Evolutionary conservation across 2,113 vertebrate genomes (phyloP).

Genomic region (Rhipidura dahli): DNA sequence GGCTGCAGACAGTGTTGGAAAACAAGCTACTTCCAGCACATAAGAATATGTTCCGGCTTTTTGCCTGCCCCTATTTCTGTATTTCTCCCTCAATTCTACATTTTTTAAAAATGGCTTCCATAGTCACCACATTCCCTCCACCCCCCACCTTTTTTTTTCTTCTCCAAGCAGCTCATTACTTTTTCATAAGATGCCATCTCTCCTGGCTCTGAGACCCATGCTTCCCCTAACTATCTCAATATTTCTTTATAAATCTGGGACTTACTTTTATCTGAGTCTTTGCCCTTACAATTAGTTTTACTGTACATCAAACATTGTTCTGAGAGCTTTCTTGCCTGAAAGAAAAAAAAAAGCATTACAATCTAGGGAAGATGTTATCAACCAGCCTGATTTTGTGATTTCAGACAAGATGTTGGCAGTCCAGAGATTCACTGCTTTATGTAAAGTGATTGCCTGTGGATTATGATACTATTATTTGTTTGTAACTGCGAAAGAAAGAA

Average conservation of each 20-base stretch:
- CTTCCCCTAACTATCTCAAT: neutral
- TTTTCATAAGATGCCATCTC: conserved; percentile 14
- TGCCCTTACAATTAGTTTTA: conserved; percentile 37
- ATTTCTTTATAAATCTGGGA: neutral
- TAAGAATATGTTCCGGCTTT: neutral
- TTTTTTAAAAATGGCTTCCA: conserved; percentile 7
- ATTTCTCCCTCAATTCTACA: neutral
- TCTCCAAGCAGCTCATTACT: neutral
- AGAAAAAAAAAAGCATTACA: neutral
- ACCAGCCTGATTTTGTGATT: neutral
- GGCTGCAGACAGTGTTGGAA: neutral
- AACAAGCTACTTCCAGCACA: neutral
- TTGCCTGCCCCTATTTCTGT: neutral
- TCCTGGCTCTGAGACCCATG: neutral
- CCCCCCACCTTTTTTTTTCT: neutral
- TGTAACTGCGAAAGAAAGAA: neutral
- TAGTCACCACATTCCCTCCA: neutral
- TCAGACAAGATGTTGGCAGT: neutral
- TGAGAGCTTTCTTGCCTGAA: neutral
- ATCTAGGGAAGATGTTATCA: neutral
- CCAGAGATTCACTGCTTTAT: neutral
- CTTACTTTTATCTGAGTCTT: conserved; percentile 2
- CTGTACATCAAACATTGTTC: neutral
- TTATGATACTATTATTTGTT: neutral
- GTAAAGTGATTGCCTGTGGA: neutral